Conservation (phyloP, 2,888 invertebrate genomes). For the Tenthredo mesomela region DNA sequence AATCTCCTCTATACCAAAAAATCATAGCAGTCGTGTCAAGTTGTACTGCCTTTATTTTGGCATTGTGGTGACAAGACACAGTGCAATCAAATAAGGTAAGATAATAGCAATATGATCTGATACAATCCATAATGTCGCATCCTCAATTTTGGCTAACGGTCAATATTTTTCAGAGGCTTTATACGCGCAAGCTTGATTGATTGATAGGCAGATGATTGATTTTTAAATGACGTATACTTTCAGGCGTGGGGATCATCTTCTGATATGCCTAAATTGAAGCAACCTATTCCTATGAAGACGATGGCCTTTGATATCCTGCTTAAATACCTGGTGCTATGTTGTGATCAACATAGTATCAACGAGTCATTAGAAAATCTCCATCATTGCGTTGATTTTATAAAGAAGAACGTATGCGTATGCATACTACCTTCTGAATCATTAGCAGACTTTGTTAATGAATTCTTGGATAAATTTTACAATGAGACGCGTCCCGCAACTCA, state of each 20-base stretch:
- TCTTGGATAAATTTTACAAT: background rate
- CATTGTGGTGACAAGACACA: no score
- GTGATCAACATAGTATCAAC: background rate
- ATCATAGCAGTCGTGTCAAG: no score
- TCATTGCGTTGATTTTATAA: background rate
- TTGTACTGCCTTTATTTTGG: no score
- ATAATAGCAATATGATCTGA: background rate
- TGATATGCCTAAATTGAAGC: background rate
- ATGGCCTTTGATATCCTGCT: background rate
- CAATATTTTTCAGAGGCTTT: no score
- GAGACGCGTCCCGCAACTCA: background rate
- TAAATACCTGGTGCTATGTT: background rate
- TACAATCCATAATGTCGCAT: no score
- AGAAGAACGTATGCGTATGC: background rate
- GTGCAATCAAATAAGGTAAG: background rate
- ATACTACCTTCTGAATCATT: background rate
- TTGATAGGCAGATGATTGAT: background rate
- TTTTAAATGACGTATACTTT: background rate
- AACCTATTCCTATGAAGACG: background rate
- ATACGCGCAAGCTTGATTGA: no score
- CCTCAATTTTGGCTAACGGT: no score
- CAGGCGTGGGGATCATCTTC: background rate
- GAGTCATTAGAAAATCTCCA: background rate
- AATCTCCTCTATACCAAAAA: no score
- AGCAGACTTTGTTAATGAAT: background rate